Percentiles rank a stretch among this genome's conserved stretches.
Conservation (phyloP, 2,797 vertebrate genomes). For the Leptatherina wallacei region DNA sequence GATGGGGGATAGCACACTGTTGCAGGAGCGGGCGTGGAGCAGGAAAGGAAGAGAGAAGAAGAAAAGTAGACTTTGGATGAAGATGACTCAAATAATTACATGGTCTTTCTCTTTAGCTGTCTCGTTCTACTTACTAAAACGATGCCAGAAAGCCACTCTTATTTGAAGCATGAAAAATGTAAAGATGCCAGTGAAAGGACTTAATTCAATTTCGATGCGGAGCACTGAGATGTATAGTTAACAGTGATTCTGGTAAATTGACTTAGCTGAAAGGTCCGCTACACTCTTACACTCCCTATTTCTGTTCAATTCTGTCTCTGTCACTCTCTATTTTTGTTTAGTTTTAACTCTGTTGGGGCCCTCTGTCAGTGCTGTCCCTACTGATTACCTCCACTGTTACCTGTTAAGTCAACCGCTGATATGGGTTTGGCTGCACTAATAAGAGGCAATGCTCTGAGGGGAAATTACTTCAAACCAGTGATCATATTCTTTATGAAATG, state of each 20-base stretch:
- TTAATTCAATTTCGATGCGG: slow-evolving; percentile 54
- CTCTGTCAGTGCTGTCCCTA: slow-evolving; percentile 23
- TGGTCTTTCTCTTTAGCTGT: slow-evolving; percentile 19
- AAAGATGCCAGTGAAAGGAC: slow-evolving; percentile 22
- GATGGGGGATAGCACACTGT: slow-evolving; percentile 1
- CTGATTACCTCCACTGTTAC: slow-evolving; percentile 41
- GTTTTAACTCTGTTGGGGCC: neutral
- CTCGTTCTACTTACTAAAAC: slow-evolving; percentile 33
- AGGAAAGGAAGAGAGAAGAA: neutral
- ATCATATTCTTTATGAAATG: too few species aligned
- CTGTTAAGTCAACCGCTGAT: neutral
- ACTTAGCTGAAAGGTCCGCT: slow-evolving; percentile 39
- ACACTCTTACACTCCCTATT: slow-evolving; percentile 6
- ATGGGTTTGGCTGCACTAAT: slow-evolving; percentile 8
- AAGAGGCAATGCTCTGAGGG: slow-evolving; percentile 1
- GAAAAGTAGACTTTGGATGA: neutral
- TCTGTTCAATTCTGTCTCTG: slow-evolving; percentile 20
- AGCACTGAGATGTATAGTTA: slow-evolving; percentile 45
- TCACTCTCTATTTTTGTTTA: slow-evolving; percentile 4
- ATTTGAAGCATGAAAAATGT: slow-evolving; percentile 31
- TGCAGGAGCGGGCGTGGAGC: neutral
- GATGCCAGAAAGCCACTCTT: slow-evolving; percentile 10
- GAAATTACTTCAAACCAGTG: slow-evolving; percentile 27
- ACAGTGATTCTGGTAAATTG: slow-evolving; percentile 44
- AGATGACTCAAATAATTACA: slow-evolving; percentile 30